phyloP scores from a whole-genome alignment of 2,113 vertebrate species.

The Actenoides lindsayi region DNA sequence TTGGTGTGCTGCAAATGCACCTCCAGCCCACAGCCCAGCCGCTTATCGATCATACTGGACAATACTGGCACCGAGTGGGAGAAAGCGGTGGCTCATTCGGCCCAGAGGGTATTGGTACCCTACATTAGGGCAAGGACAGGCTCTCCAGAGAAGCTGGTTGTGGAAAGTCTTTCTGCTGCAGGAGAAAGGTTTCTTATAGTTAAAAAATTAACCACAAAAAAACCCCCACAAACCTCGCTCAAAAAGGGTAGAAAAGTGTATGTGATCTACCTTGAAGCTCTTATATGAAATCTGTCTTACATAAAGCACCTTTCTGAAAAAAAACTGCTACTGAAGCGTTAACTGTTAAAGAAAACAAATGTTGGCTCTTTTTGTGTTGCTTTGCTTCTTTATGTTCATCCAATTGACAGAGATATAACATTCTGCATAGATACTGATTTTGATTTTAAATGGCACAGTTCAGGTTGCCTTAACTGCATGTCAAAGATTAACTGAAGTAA shows the following conservation, averaged over 20 bases:
- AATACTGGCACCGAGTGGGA: not conserved
- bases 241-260: not conserved
- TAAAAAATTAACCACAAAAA: not conserved
- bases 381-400: not conserved
- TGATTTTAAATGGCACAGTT: not conserved
- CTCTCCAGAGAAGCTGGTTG: not conserved
- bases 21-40: conserved; percentile 23
- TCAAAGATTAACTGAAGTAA: not conserved
- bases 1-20: conserved; percentile 50
- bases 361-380: not conserved
- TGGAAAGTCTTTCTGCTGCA: conserved; percentile 10
- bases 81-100: not conserved
- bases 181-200: not conserved
- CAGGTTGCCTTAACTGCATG: not conserved
- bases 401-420: not conserved
- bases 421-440: not conserved
- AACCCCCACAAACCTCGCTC: no score
- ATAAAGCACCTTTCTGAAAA: not conserved
- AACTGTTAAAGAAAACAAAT: not conserved
- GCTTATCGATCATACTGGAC: conserved; percentile 55
- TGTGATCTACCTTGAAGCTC: not conserved
- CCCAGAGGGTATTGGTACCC: not conserved
- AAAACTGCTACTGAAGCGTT: not conserved
- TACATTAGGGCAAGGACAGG: not conserved
- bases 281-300: not conserved